These are phyloP conservation scores for Propithecus deckenii DNA, from an alignment of 2,797 vertebrate species.

Conservation along the genomic window DNA sequence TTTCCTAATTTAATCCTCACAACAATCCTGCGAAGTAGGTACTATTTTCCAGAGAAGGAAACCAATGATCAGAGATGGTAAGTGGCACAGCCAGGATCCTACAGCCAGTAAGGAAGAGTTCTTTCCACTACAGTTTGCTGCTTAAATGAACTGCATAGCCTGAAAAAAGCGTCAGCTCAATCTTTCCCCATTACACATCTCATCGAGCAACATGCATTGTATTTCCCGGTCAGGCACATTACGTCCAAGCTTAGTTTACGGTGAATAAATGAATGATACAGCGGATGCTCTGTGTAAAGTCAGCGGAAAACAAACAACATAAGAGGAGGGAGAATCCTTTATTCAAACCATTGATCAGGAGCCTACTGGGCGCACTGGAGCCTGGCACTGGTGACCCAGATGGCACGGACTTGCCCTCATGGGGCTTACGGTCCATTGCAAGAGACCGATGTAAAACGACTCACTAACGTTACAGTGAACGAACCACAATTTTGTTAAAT, in stretches of 20 bases:
- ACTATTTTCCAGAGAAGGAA: constrained; percentile 16
- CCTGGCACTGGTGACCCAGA: background rate
- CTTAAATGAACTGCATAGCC: background rate
- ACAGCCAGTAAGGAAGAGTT: background rate
- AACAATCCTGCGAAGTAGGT: background rate
- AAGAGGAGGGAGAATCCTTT: background rate
- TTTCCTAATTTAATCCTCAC: background rate
- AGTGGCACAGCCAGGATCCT: background rate
- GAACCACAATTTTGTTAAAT: background rate
- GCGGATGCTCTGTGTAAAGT: background rate
- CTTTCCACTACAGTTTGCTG: background rate
- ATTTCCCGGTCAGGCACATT: background rate
- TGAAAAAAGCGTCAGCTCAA: background rate
- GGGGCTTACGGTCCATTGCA: background rate
- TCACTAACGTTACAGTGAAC: background rate
- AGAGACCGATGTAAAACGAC: background rate
- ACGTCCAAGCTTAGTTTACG: background rate
- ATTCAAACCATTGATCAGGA: background rate
- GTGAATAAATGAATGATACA: background rate
- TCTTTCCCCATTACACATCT: background rate
- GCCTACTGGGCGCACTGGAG: background rate
- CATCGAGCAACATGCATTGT: background rate
- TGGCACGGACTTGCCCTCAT: background rate
- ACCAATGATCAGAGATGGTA: background rate
- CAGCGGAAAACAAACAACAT: background rate